A percentile compares a stretch with the other conserved stretches of the same genome.
Evolutionary conservation across 2,113 vertebrate species (phyloP).

Genomic region (Pelvicachromis taeniatus): DNA sequence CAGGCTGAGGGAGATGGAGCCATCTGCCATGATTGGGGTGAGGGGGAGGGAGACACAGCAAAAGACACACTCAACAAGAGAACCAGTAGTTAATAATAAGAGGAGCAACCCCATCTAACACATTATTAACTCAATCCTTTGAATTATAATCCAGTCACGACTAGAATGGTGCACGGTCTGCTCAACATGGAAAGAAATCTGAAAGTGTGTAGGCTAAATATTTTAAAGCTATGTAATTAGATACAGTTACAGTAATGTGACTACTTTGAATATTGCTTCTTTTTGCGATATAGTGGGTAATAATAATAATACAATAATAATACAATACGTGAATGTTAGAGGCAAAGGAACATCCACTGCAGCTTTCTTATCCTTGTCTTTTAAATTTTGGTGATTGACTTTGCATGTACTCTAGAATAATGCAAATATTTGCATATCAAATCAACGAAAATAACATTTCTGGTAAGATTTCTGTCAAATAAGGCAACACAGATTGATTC

Average conservation of each 20-base stretch:
- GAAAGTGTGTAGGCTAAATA: not conserved
- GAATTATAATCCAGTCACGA: not conserved
- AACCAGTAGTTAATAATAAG: not conserved
- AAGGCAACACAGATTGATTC: not conserved
- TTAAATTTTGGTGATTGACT: not conserved
- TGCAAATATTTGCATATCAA: not conserved
- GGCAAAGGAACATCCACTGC: not conserved
- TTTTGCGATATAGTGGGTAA: accelerated
- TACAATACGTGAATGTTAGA: not conserved
- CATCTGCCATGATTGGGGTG: too few species aligned
- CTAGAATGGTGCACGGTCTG: accelerated
- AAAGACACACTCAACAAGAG: not conserved
- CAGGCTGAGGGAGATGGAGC: not conserved
- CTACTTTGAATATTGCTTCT: not conserved
- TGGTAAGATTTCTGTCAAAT: not conserved
- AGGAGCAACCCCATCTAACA: not conserved
- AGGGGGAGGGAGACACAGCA: not conserved
- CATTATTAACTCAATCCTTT: not conserved
- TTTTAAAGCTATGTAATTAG: not conserved
- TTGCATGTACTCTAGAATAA: not conserved
- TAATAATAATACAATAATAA: too few species aligned
- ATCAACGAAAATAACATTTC: not conserved
- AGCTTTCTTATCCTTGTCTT: not conserved
- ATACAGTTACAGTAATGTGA: not conserved
- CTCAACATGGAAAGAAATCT: not conserved